Base-by-base conservation (phyloP, 2,113 vertebrate species). In the Oxyura jamaicensis region DNA sequence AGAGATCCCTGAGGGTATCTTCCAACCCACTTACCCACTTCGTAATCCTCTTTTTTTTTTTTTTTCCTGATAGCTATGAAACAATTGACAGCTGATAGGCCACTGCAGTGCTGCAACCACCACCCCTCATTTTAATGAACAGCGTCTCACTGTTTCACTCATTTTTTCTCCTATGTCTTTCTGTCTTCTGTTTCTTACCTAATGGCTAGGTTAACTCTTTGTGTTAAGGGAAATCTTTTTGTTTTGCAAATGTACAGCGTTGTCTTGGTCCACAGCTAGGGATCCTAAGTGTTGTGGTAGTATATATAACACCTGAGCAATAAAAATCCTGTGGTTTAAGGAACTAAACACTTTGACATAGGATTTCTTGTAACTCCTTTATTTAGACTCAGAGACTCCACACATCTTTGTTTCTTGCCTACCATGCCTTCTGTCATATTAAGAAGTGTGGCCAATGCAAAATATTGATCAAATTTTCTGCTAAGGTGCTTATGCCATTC, bases 401-500 rank as follows among this genome's bases (percentile, higher is more conserved):
- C 19, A 55, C 53, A 63, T 67, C n/a, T 69, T 83, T 5, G 4
- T 74, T 88, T 91, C 41, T 53, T 42, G 74, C 39, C 52, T 72
- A 10, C 14, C 0, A 2, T 60, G 66, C 13, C 13, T 91, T 91
- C 84, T 83, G 8, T 74, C 55, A 75, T 88, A 88, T 36, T 33
- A 73, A 95, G 75, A 90, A 90, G 62, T 35, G 6, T 80, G 52
- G 39, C 66, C 76, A 89, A 21, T 44, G 31, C 6, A 84, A 93
- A 79, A 21, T 48, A 72, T 35, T 72, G 23, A 46, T 74, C 35
- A 88, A 33, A 52, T 92, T 91, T 95, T 95, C 60, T 94, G 76
- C 60, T 73, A 88, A 79, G 35, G 55, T 76, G 66, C 33, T 82
- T 48, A 94, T 72, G 52, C 11, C 41, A 35, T 76, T 86, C 41